Percentiles rank a stretch among this genome's conserved stretches.
These are phyloP conservation scores for Melanotaenia trifasciata DNA, from an alignment of 2,797 vertebrate species.

Conservation along the genomic window DNA sequence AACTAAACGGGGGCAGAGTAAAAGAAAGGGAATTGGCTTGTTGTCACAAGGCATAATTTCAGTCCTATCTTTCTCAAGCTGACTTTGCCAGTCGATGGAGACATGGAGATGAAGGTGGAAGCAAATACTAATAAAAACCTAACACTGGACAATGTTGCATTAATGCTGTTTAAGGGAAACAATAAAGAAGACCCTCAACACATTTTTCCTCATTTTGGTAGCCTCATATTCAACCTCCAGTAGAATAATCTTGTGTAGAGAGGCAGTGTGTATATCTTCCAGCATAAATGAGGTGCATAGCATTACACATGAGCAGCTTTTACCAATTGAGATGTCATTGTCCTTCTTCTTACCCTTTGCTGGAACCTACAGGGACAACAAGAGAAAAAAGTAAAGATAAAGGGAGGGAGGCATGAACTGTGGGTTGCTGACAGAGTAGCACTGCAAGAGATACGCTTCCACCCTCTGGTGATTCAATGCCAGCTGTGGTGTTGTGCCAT, in stretches of 20 bases:
- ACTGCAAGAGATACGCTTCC: conserved; percentile 57
- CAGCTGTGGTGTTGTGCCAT: conserved; percentile 73
- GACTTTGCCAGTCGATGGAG: conserved; percentile 46
- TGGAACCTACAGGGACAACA: conserved; percentile 76
- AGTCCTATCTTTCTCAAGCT: conserved; percentile 73
- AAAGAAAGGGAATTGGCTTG: conserved; percentile 77
- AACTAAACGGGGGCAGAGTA: conserved; percentile 81
- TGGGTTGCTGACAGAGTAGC: conserved; percentile 60
- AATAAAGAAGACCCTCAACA: conserved; percentile 12
- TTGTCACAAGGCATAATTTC: conserved; percentile 77
- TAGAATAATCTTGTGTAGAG: conserved; percentile 4
- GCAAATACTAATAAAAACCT: conserved; percentile 17
- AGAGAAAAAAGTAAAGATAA: conserved; percentile 31
- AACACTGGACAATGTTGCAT: conserved; percentile 27
- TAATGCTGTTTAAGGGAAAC: conserved; percentile 17
- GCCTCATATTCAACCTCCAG: conserved; percentile 22
- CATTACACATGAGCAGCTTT: conserved; percentile 52
- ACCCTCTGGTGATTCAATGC: conserved; percentile 68
- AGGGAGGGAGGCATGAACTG: conserved; percentile 51
- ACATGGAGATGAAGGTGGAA: conserved; percentile 41
- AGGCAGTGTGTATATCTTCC: conserved; percentile 15
- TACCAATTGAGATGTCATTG: conserved; percentile 67
- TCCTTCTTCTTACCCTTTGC: conserved; percentile 80
- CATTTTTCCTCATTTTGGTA: conserved; percentile 14
- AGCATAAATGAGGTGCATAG: not conserved